phyloP scores from a whole-genome alignment of 2,113 vertebrate species.

The Motacilla alba region DNA sequence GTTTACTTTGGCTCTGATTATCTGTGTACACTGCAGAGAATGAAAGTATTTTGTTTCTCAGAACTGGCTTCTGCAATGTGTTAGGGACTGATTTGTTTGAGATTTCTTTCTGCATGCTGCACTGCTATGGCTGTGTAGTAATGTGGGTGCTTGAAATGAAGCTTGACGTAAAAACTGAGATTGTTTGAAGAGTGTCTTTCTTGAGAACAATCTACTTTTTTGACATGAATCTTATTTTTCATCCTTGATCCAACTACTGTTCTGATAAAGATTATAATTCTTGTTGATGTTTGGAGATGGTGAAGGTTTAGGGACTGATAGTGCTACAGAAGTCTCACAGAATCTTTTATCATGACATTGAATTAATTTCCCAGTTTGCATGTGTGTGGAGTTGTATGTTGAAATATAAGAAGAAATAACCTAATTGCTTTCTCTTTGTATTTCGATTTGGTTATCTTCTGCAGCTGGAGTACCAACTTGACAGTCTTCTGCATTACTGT shows the following conservation, averaged over 20 bases:
- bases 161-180: neutral
- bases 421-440: neutral
- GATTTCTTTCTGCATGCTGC: neutral
- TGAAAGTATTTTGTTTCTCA: neutral
- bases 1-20: neutral
- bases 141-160: neutral
- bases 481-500: neutral
- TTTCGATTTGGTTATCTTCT: neutral
- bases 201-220: neutral
- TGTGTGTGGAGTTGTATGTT: neutral
- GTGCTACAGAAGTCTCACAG: neutral
- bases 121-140: neutral
- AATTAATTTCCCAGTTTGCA: neutral
- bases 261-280: neutral
- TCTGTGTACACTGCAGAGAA: neutral
- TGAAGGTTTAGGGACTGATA: neutral
- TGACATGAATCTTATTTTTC: neutral
- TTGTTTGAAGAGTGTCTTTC: neutral
- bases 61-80: neutral
- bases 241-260: neutral
- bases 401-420: neutral
- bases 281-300: neutral
- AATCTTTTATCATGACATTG: neutral
- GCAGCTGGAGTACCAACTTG: accelerated
- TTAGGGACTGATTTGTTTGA: neutral